These are phyloP conservation scores for Rhingia campestris DNA, from an alignment of 2,888 invertebrate genomes.

Conservation along the genomic window DNA sequence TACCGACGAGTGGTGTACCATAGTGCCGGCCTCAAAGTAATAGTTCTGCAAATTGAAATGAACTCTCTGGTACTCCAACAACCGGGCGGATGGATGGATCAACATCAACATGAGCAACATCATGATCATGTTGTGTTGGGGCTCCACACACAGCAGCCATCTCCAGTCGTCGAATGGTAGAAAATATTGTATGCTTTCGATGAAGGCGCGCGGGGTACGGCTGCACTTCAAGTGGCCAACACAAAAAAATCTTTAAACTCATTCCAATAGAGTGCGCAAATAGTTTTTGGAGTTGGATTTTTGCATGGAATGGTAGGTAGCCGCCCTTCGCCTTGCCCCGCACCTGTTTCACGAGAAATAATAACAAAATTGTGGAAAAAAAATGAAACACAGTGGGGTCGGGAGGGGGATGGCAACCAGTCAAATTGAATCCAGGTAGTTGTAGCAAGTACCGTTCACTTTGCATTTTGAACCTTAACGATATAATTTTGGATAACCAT, in stretches of 20 bases:
- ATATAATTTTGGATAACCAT: slow-evolving; percentile 54
- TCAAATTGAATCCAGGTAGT: slow-evolving; percentile 56
- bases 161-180: slow-evolving; percentile 1
- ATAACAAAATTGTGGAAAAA: slow-evolving; percentile 69
- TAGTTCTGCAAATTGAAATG: slow-evolving; percentile 74
- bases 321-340: neutral
- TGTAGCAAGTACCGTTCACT: slow-evolving; percentile 72
- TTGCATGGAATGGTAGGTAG: slow-evolving; percentile 7
- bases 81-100: slow-evolving; percentile 55
- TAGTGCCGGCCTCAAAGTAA: slow-evolving; percentile 67
- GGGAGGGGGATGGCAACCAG: neutral
- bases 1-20: slow-evolving; percentile 15
- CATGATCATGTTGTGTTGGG: slow-evolving; percentile 57
- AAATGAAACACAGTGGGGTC: slow-evolving; percentile 19
- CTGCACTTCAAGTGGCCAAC: slow-evolving; percentile 50
- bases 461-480: slow-evolving; percentile 67
- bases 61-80: slow-evolving; percentile 59
- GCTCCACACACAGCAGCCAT: slow-evolving; percentile 40
- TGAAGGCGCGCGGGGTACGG: neutral
- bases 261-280: slow-evolving; percentile 70
- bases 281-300: slow-evolving; percentile 56
- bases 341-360: slow-evolving; percentile 46
- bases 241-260: slow-evolving; percentile 68
- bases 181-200: slow-evolving; percentile 6
- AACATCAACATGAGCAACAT: slow-evolving; percentile 55